Conservation (phyloP, 1,140 invertebrate species). For the Heliothis virescens region DNA sequence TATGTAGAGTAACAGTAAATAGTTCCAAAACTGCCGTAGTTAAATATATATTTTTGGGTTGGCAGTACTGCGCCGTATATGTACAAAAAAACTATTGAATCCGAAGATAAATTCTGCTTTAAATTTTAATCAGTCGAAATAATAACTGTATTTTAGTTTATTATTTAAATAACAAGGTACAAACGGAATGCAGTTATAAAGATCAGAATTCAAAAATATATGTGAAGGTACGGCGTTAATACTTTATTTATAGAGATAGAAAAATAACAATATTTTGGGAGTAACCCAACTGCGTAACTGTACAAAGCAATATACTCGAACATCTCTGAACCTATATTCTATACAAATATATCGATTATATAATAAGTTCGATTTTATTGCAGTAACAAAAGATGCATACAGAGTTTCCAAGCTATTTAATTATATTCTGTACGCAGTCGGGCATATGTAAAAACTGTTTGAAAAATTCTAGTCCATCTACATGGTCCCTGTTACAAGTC, state of each 20-base stretch:
- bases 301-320: neutral
- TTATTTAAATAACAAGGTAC: conserved; percentile 25
- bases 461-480: conserved; percentile 52
- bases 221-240: conserved; percentile 7
- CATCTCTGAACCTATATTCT: too few species aligned
- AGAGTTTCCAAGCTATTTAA: neutral
- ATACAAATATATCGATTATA: too few species aligned
- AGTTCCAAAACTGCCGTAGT: conserved; percentile 42
- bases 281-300: neutral
- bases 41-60: conserved; percentile 27
- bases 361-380: too few species aligned
- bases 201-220: conserved; percentile 17
- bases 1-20: conserved; percentile 38
- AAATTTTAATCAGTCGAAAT: conserved; percentile 30
- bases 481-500: conserved; percentile 53
- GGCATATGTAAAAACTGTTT: conserved; percentile 1
- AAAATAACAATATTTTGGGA: conserved; percentile 22
- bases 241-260: conserved; percentile 11
- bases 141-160: neutral
- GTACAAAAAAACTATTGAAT: conserved; percentile 13
- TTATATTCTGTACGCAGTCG: conserved; percentile 3
- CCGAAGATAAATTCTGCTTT: neutral
- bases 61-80: conserved; percentile 15
- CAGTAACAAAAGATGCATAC: neutral
- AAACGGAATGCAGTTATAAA: conserved; percentile 30